Conservation (phyloP, 1,140 invertebrate species). For the Bilobella aurantiaca region DNA sequence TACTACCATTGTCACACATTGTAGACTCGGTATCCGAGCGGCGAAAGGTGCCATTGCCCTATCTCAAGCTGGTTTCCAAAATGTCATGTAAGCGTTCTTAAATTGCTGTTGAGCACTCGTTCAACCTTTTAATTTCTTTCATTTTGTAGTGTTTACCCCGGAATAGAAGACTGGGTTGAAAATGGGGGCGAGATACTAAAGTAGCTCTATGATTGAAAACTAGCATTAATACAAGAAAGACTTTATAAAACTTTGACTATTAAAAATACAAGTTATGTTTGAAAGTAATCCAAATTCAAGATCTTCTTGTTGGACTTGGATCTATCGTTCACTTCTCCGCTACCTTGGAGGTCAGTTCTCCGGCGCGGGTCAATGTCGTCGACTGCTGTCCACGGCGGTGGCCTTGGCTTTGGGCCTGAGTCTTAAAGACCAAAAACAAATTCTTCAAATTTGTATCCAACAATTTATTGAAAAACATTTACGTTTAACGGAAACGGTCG, state of each 20-base stretch:
- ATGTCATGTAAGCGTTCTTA: background rate
- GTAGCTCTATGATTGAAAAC: background rate
- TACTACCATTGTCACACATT: conserved; percentile 15
- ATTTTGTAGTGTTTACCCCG: conserved; percentile 16
- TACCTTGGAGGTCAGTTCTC: no score
- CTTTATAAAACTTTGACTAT: background rate
- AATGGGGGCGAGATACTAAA: conserved; percentile 9
- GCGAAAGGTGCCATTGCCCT: conserved; percentile 5
- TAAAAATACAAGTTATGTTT: background rate
- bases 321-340: background rate
- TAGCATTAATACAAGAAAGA: background rate
- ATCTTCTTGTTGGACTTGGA: background rate
- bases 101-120: background rate
- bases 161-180: conserved; percentile 19
- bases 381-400: no score
- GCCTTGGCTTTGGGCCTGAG: no score
- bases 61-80: background rate
- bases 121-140: background rate
- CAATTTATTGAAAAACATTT: no score
- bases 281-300: background rate
- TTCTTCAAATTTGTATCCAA: no score
- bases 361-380: background rate
- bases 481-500: no score
- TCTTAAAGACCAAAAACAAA: no score
- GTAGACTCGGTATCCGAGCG: conserved; percentile 9